Evolutionary conservation across 2,888 invertebrate species (phyloP).

Genomic region (Tenthredo distinguenda): DNA sequence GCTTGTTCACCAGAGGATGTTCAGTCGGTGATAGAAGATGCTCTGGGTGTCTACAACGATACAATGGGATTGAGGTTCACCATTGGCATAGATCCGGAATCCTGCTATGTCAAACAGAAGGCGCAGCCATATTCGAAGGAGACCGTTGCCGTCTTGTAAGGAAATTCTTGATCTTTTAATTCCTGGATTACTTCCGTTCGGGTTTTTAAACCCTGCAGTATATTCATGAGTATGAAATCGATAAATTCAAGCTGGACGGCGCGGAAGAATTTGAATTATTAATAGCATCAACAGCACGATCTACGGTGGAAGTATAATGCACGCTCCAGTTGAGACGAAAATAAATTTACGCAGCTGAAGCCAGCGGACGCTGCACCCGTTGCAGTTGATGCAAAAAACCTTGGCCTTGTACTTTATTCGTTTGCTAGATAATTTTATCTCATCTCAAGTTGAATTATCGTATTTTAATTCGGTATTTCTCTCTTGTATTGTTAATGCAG

Average conservation of each 20-base stretch:
- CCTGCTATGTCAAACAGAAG: slow-evolving; percentile 81
- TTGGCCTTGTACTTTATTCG: slow-evolving; percentile 49
- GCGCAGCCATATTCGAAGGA: slow-evolving; percentile 75
- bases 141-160: slow-evolving; percentile 79
- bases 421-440: not conserved
- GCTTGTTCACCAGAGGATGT: slow-evolving; percentile 83
- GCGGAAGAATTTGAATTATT: slow-evolving; percentile 2
- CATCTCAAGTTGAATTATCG: not conserved
- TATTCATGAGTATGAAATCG: not conserved
- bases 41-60: slow-evolving; percentile 82
- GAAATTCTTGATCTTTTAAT: slow-evolving; percentile 52
- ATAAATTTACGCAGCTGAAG: slow-evolving; percentile 45
- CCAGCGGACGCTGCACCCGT: slow-evolving; percentile 37
- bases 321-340: slow-evolving; percentile 48
- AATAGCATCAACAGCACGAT: not conserved
- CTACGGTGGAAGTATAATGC: slow-evolving; percentile 11
- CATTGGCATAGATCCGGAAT: slow-evolving; percentile 81
- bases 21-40: slow-evolving; percentile 81
- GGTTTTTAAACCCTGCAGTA: not conserved
- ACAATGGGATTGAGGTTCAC: slow-evolving; percentile 81
- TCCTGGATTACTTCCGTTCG: not conserved
- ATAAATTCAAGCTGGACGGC: not conserved
- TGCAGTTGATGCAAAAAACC: slow-evolving; percentile 31
- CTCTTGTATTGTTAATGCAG: slow-evolving; percentile 59
- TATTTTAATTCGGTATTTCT: not conserved